Evolutionary conservation across 2,797 vertebrate genomes (phyloP).

Genomic region (Chaetophractus vellerosus): DNA sequence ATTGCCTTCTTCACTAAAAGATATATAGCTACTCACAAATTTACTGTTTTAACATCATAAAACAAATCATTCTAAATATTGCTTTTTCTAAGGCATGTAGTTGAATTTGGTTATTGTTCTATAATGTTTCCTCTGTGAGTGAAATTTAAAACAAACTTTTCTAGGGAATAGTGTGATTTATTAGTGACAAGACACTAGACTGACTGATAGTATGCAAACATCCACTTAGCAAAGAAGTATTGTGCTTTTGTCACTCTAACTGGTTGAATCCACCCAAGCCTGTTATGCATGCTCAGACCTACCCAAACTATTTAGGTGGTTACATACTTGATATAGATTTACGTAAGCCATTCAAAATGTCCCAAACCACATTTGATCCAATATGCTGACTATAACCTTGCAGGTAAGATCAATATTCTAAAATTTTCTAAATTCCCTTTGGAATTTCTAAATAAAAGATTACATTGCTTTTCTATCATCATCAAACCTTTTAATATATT

Average conservation of each 20-base stretch:
- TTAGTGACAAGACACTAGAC: slow-evolving; percentile 37
- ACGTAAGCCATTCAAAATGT: slow-evolving; percentile 64
- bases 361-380: slow-evolving; percentile 66
- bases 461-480: slow-evolving; percentile 60
- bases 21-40: not conserved
- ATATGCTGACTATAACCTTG: slow-evolving; percentile 68
- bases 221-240: slow-evolving; percentile 83
- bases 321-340: slow-evolving; percentile 76
- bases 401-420: slow-evolving; percentile 71
- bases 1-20: not conserved
- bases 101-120: slow-evolving; percentile 55
- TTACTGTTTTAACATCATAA: not conserved
- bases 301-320: slow-evolving; percentile 79
- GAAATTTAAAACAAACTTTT: slow-evolving; percentile 74
- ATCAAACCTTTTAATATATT: slow-evolving; percentile 25
- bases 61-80: slow-evolving; percentile 15
- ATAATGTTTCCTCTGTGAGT: slow-evolving; percentile 60
- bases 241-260: slow-evolving; percentile 76
- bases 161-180: slow-evolving; percentile 37
- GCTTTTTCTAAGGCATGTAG: not conserved
- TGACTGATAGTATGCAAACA: slow-evolving; percentile 75
- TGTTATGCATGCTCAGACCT: slow-evolving; percentile 85
- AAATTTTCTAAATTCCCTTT: slow-evolving; percentile 60
- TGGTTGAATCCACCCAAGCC: slow-evolving; percentile 86
- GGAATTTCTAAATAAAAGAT: slow-evolving; percentile 62